phyloP scores from a whole-genome alignment of 2,113 vertebrate genomes.

The Rostratula benghalensis region DNA sequence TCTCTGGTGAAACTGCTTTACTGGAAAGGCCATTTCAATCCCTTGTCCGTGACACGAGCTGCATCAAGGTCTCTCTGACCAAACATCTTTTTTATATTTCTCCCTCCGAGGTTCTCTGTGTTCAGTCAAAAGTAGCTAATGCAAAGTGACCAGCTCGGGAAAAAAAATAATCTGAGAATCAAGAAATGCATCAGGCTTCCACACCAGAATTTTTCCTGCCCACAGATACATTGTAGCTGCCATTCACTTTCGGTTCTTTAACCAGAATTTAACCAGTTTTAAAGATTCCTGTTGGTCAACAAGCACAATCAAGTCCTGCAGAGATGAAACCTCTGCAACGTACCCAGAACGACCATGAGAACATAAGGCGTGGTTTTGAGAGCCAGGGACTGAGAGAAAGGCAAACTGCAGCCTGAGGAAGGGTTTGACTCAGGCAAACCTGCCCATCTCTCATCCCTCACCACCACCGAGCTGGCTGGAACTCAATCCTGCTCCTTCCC shows the following conservation, averaged over 20 bases:
- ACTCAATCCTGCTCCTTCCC: not conserved
- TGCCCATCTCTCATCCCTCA: not conserved
- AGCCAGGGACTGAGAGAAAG: not conserved
- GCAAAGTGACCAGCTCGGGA: not conserved
- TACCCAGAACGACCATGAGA: not conserved
- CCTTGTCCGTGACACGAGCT: not conserved
- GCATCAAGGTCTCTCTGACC: not conserved
- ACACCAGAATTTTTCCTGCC: not conserved
- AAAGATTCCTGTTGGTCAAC: conserved; percentile 8
- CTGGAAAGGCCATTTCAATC: conserved; percentile 21
- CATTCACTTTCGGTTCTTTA: not conserved
- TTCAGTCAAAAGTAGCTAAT: conserved; percentile 31
- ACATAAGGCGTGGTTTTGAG: not conserved
- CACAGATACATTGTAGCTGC: not conserved
- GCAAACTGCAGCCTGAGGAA: not conserved
- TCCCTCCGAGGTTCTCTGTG: not conserved
- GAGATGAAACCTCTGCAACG: not conserved
- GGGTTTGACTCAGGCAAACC: not conserved
- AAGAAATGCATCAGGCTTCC: not conserved
- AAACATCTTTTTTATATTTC: not conserved
- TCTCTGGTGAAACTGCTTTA: conserved; percentile 7
- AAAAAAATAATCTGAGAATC: not conserved
- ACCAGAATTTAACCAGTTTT: not conserved
- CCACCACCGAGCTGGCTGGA: not conserved
- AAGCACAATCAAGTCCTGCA: not conserved